phyloP scores from a whole-genome alignment of 2,113 vertebrate genomes.

The Chionodraco myersi region DNA sequence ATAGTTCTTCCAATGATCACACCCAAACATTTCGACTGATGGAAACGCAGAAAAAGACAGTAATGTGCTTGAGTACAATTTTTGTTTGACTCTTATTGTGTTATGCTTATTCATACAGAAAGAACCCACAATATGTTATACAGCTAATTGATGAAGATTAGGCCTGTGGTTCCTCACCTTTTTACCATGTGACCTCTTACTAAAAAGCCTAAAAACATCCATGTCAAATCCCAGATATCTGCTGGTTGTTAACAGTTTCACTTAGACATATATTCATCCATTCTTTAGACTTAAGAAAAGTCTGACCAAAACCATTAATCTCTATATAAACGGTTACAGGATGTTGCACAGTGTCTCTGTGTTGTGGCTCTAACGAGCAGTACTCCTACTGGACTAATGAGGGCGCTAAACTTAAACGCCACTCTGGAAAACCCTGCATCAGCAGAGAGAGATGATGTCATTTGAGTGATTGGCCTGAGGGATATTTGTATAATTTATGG shows the following conservation, averaged over 20 bases:
- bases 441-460: not conserved
- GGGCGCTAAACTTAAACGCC: constrained; percentile 24
- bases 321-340: not conserved
- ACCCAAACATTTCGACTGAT: not conserved
- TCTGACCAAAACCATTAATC: too few relatives aligned
- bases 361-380: not conserved
- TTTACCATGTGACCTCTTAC: not conserved
- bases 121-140: not conserved
- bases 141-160: not conserved
- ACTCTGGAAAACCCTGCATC: not conserved
- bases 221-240: not conserved
- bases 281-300: too few relatives aligned
- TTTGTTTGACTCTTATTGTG: not conserved
- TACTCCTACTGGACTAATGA: not conserved
- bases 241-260: not conserved
- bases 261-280: not conserved
- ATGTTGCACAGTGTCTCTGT: not conserved
- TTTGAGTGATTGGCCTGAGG: not conserved
- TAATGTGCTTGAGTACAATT: not conserved
- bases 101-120: not conserved
- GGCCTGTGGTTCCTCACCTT: not conserved
- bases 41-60: not conserved
- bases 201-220: not conserved
- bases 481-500: not conserved
- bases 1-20: not conserved